Conservation (phyloP, 1,140 invertebrate genomes). For the Drosophila oshimai region DNA sequence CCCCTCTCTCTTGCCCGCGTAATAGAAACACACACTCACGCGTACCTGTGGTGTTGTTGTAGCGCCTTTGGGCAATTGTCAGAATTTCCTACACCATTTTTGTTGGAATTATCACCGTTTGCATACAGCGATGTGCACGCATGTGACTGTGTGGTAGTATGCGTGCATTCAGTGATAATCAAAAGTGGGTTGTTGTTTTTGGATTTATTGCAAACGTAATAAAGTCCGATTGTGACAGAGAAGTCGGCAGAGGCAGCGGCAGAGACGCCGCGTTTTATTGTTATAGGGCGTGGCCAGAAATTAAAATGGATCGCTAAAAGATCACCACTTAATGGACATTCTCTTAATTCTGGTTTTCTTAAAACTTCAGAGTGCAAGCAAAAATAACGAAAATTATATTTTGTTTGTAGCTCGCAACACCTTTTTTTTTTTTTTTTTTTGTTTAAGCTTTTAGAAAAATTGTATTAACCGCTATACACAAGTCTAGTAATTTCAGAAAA, state of each 20-base stretch:
- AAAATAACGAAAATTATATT: background rate
- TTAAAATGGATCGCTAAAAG: constrained; percentile 15
- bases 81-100: constrained; percentile 64
- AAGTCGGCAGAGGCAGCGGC: too few relatives aligned
- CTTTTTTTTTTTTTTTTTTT: too few relatives aligned
- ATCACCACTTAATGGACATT: background rate
- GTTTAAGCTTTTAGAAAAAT: too few relatives aligned
- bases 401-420: too few relatives aligned
- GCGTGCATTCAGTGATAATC: constrained; percentile 3
- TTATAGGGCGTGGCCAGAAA: constrained; percentile 45
- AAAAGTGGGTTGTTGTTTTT: constrained; percentile 15
- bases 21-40: constrained; percentile 23
- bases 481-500: too few relatives aligned
- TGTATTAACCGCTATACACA: too few relatives aligned
- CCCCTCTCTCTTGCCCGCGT: background rate
- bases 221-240: background rate
- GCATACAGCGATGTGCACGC: background rate
- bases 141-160: background rate
- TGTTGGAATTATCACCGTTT: constrained; percentile 31
- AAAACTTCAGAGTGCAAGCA: background rate
- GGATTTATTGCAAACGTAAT: constrained; percentile 36
- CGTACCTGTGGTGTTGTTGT: constrained; percentile 23
- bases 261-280: constrained; percentile 8
- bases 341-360: background rate
- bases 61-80: constrained; percentile 11